Percentiles rank a stretch among this genome's conserved stretches.
Conservation (phyloP, 2,797 vertebrate species). For the Mormyrops boulengeri region DNA sequence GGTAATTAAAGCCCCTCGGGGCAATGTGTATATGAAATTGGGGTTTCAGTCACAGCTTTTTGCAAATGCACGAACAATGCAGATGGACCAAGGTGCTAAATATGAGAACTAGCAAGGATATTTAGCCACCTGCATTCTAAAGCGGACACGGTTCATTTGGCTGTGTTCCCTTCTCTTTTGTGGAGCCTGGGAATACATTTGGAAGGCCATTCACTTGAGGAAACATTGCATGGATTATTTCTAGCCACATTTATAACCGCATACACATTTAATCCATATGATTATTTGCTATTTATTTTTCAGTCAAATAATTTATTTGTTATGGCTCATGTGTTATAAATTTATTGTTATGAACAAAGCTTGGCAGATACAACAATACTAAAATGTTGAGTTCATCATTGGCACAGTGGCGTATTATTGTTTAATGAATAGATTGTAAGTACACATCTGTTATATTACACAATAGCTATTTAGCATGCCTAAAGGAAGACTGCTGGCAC, state of each 20-base stretch:
- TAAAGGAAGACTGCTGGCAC: not conserved
- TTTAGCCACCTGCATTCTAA: not conserved
- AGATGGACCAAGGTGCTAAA: not conserved
- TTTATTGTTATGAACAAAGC: not conserved
- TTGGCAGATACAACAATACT: not conserved
- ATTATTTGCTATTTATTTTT: constrained; percentile 6
- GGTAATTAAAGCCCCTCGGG: not conserved
- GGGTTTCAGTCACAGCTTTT: not conserved
- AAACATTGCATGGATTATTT: not conserved
- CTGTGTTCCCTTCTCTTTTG: not conserved
- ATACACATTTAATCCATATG: not conserved
- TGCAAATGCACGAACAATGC: not conserved
- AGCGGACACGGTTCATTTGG: not conserved
- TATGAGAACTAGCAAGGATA: not conserved
- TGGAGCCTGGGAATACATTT: not conserved
- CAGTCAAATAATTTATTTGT: constrained; percentile 1
- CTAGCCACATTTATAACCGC: not conserved
- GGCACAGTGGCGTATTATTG: not conserved
- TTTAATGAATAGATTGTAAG: not conserved
- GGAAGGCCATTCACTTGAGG: not conserved
- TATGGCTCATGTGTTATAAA: not conserved
- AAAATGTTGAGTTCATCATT: constrained; percentile 9
- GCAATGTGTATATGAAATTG: not conserved
- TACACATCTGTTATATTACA: not conserved
- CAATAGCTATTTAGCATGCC: not conserved